Percentiles rank a stretch among this genome's conserved stretches.
phyloP scores from a whole-genome alignment of 2,113 vertebrate species.

The Planiliza haematocheilus region DNA sequence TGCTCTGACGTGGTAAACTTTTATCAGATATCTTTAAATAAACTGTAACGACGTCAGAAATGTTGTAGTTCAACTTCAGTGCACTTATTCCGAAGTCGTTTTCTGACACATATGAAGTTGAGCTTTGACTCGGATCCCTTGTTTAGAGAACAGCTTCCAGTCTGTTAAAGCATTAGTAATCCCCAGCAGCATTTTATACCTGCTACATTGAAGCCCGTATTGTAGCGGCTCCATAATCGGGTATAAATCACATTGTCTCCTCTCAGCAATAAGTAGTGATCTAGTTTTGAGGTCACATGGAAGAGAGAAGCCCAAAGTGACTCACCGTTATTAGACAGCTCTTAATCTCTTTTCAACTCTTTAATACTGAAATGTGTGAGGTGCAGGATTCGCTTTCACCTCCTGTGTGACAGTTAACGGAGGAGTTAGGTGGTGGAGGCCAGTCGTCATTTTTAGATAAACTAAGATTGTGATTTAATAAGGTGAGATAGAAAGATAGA shows the following conservation, averaged over 20 bases:
- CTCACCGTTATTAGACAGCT: constrained; percentile 14
- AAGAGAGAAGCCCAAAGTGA: constrained; percentile 1
- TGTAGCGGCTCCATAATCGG: constrained; percentile 23
- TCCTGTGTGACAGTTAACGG: background rate
- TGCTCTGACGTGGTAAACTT: too few species aligned
- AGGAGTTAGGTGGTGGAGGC: too few species aligned
- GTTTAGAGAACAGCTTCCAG: background rate
- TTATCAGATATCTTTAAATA: background rate
- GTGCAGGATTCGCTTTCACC: background rate
- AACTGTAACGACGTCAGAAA: background rate
- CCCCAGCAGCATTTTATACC: constrained; percentile 22
- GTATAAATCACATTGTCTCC: constrained; percentile 40
- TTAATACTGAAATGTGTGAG: constrained; percentile 1
- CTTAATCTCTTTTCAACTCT: constrained; percentile 18
- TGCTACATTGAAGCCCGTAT: constrained; percentile 5
- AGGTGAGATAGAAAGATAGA: background rate
- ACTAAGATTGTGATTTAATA: background rate
- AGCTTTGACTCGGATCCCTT: background rate
- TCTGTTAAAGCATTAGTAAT: constrained; percentile 32
- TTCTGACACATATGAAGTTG: background rate
- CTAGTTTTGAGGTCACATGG: constrained; percentile 29
- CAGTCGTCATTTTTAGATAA: constrained; percentile 10
- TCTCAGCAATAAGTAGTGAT: constrained; percentile 46
- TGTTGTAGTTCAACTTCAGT: background rate
- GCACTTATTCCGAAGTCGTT: background rate